These are phyloP conservation scores for Chrysaora quinquecirrha DNA, from an alignment of 30 jellyfish, hydroid and myxozoan genomes.

Conservation along the genomic window DNA sequence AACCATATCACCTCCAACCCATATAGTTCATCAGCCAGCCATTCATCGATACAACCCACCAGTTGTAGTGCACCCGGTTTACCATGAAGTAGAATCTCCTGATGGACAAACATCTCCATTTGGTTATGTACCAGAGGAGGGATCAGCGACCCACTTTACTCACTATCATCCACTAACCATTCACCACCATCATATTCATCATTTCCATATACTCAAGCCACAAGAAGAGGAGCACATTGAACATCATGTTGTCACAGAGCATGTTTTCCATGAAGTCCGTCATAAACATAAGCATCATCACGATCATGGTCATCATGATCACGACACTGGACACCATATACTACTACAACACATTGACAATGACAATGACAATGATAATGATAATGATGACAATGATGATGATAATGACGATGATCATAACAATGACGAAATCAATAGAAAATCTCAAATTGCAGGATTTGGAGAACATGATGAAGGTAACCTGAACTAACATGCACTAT, in stretches of 20 bases:
- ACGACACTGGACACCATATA: too few species aligned
- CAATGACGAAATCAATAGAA: slow-evolving; percentile 35
- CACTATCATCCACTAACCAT: slow-evolving; percentile 65
- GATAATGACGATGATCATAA: not conserved
- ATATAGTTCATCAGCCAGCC: slow-evolving; percentile 35
- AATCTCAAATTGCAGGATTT: slow-evolving; percentile 28
- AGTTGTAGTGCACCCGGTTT: slow-evolving; percentile 58
- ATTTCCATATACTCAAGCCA: slow-evolving; percentile 61
- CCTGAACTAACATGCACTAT: too few species aligned
- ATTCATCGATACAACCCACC: slow-evolving; percentile 57
- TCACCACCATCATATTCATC: slow-evolving; percentile 70
- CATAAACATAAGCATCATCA: slow-evolving; percentile 43
- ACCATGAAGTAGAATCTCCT: slow-evolving; percentile 58
- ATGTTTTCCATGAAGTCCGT: not conserved
- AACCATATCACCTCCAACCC: slow-evolving; percentile 27
- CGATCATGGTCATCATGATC: slow-evolving; percentile 6
- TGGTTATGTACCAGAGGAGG: slow-evolving; percentile 71
- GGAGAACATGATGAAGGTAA: slow-evolving; percentile 42
- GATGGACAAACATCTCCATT: slow-evolving; percentile 21
- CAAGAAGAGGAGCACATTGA: slow-evolving; percentile 60
- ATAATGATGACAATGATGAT: slow-evolving; percentile 5
- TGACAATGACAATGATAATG: slow-evolving; percentile 6
- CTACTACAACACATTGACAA: not conserved
- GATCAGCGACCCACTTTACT: slow-evolving; percentile 59
- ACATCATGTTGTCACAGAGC: slow-evolving; percentile 17